Evolutionary conservation across 1,140 invertebrate genomes (phyloP).

Genomic region (Adoxophyes honmai): DNA sequence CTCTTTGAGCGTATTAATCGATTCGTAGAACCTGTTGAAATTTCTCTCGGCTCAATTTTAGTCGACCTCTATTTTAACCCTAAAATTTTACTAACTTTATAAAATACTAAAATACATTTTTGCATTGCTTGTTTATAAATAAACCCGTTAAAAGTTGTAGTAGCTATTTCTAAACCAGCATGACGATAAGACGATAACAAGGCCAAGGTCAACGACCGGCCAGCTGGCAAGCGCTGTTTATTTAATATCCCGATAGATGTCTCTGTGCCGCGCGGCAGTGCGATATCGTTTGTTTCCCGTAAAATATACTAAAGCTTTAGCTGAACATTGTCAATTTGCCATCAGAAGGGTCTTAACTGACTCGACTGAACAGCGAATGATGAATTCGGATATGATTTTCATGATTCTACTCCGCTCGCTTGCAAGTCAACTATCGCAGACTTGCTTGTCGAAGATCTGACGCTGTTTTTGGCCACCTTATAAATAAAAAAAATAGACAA

Average conservation of each 20-base stretch:
- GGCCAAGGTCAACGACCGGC: slow-evolving; percentile 30
- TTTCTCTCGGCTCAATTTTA: slow-evolving; percentile 33
- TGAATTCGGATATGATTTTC: slow-evolving; percentile 49
- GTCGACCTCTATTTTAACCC: too few relatives aligned
- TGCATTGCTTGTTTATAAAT: too few relatives aligned
- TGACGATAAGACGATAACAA: slow-evolving; percentile 20
- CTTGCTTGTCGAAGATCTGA: slow-evolving; percentile 48
- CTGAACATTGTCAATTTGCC: slow-evolving; percentile 21
- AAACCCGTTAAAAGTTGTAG: too few relatives aligned
- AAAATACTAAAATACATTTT: too few relatives aligned
- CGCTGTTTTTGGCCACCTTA: slow-evolving; percentile 57
- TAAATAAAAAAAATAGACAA: too few relatives aligned
- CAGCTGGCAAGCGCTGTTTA: slow-evolving; percentile 11
- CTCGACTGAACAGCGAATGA: slow-evolving; percentile 55
- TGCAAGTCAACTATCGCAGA: slow-evolving; percentile 61
- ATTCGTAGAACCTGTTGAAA: slow-evolving; percentile 34
- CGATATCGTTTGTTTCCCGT: slow-evolving; percentile 25
- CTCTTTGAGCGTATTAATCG: too few relatives aligned
- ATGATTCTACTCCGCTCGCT: slow-evolving; percentile 55
- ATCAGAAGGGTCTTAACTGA: slow-evolving; percentile 57
- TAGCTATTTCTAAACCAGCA: too few relatives aligned
- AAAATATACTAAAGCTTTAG: background rate
- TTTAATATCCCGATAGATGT: slow-evolving; percentile 30
- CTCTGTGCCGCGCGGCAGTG: slow-evolving; percentile 21
- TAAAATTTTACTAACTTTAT: too few relatives aligned